Conservation (phyloP, 2,797 vertebrate genomes). For the Rhinatrema bivittatum region DNA sequence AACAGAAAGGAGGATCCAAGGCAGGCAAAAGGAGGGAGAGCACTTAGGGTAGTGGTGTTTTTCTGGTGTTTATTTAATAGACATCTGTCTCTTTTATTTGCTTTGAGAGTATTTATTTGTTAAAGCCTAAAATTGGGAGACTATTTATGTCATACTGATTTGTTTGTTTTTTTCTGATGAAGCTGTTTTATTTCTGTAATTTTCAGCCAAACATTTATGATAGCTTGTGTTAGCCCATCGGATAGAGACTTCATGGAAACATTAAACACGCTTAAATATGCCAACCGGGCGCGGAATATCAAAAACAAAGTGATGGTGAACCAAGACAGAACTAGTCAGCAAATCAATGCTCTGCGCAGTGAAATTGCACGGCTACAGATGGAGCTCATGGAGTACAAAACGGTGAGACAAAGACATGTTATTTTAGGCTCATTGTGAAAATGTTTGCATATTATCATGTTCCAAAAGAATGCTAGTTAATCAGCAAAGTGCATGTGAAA, state of each 20-base stretch:
- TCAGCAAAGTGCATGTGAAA: too few relatives aligned
- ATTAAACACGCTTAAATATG: constrained; percentile 88
- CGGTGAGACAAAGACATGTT: constrained; percentile 64
- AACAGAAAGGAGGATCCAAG: too few relatives aligned
- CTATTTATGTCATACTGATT: too few relatives aligned
- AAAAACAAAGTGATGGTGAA: constrained; percentile 96
- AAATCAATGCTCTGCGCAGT: constrained; percentile 84
- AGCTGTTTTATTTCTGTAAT: constrained; percentile 13
- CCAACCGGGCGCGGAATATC: constrained; percentile 93
- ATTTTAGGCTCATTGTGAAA: too few relatives aligned
- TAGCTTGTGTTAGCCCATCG: constrained; percentile 93
- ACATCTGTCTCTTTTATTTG: too few relatives aligned
- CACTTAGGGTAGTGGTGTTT: too few relatives aligned
- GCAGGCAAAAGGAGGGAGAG: too few relatives aligned
- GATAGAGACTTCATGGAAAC: constrained; percentile 98
- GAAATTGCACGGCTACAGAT: constrained; percentile 93
- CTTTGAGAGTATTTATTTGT: too few relatives aligned
- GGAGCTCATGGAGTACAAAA: constrained; percentile 95
- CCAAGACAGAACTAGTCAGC: constrained; percentile 91
- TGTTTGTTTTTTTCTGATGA: too few relatives aligned
- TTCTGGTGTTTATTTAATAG: too few relatives aligned
- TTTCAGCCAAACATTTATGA: constrained; percentile 92
- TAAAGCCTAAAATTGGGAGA: too few relatives aligned
- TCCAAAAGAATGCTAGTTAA: too few relatives aligned
- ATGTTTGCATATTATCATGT: background rate